Base-by-base conservation (phyloP, 2,888 invertebrate species). In the Aproaerema taeniolella region DNA sequence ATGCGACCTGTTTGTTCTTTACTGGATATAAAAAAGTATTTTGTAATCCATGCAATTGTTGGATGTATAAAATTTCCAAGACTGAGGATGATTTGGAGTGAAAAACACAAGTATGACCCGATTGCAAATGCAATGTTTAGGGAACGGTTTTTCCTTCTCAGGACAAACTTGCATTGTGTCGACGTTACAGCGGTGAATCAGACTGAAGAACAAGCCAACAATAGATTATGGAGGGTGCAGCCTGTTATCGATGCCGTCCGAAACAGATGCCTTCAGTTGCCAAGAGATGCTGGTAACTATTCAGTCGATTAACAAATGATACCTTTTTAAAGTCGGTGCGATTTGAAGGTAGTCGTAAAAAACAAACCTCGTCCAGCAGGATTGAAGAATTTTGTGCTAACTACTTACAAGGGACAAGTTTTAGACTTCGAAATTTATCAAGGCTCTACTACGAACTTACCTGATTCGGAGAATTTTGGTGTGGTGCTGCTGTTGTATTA, bases 381-480 rank as follows among this genome's bases (percentile, higher is more conserved):
- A 1, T 45, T 71, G 12, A 71, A 71, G 49, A 67, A 64, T 41
- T 67, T 61, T 43, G 59, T 70, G 6, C 38, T 61, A 2, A 63
- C 70, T 10, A 48, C 52, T 15, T 26, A 42, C 30, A 43, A 53
- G 10, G 53, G 53, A 1, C 29, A 41, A 26, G 36, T 55, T 0
- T 40, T 58, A 11, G 54, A 52, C 31, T 60, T 54, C 30, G 55
- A 59, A 40, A 58, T 60, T 45, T 50, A 49, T 32, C 37, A 46
- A 35, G 39, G 43, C 7, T 2, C n/a, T 14, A 44, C 41, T 24
- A 45, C 43, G 20, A 33, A 40, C 15, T 33, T 40, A 40, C 39
- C 39, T 12, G 36, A 37, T 32, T 14, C 12, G 12, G 34, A 24
- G 13, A 37, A 43, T 4, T 40, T 55, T 16, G 52, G 55, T 8